These are phyloP conservation scores for Leuciscus waleckii DNA, from an alignment of 2,797 vertebrate species.

Conservation along the genomic window DNA sequence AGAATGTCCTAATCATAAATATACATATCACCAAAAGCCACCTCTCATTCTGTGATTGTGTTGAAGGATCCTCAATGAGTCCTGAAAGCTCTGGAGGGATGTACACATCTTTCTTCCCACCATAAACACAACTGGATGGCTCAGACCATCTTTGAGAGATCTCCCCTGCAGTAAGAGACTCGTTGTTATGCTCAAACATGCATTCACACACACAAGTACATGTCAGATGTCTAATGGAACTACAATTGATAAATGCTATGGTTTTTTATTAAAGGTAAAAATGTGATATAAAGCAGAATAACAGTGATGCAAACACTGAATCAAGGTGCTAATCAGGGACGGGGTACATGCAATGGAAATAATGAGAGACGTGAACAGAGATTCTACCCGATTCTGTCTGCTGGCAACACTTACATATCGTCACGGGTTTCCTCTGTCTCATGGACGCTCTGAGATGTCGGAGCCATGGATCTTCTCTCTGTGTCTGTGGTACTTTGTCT, in stretches of 20 bases:
- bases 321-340: slow-evolving; percentile 13
- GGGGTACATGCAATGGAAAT: slow-evolving; percentile 7
- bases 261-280: background rate
- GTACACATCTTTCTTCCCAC: slow-evolving; percentile 79
- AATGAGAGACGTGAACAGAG: slow-evolving; percentile 20
- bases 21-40: slow-evolving; percentile 50
- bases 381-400: slow-evolving; percentile 11
- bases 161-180: slow-evolving; percentile 80
- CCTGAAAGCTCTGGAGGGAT: slow-evolving; percentile 78
- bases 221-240: background rate
- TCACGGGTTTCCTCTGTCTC: slow-evolving; percentile 78
- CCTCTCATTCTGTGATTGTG: slow-evolving; percentile 60
- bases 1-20: background rate
- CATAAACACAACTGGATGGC: slow-evolving; percentile 83
- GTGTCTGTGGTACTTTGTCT: slow-evolving; percentile 90
- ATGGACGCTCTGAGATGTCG: slow-evolving; percentile 91
- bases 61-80: slow-evolving; percentile 72
- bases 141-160: slow-evolving; percentile 74
- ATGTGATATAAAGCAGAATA: background rate
- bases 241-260: background rate
- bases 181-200: slow-evolving; percentile 2
- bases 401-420: slow-evolving; percentile 76
- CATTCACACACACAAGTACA: background rate
- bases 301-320: background rate
- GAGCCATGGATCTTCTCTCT: slow-evolving; percentile 88